Base-by-base conservation (phyloP, 2,797 vertebrate genomes). In the Aplochiton taeniatus region DNA sequence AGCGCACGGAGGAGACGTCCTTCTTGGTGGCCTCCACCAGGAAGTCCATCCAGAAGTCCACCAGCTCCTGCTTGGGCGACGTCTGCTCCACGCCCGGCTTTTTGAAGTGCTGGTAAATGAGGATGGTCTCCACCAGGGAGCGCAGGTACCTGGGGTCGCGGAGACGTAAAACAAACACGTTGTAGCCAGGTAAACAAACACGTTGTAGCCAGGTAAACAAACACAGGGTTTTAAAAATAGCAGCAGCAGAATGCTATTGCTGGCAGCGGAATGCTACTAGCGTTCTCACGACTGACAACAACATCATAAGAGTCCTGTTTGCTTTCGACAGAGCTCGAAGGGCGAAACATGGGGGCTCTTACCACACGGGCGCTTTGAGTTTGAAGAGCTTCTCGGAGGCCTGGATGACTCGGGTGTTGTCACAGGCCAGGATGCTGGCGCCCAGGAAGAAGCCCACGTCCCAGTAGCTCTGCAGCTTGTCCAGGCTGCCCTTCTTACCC, bases 1-100 rank as follows among this genome's bases (percentile, higher is more conserved):
- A 98, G 73, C 97, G 91, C 71, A 99, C 95, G 11, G 97, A 95
- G 55, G 96, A 95, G 31, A 98, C 93, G 48, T 98, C 93, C 66
- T 92, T 95, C 82, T 98, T 98, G 12, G 96, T 99, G 49, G 96
- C 93, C 78, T 99, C 97, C 11, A 98, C 96, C 74, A 98, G 84
- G 65, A 98, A 98, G 84, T 99, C 97, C 97, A 98, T 98, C 97
- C 97, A 99, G 83, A 99, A 99, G 85, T 98, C 96, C 77, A 99
- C 93, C 41, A 97, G 92, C 75, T 98, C 97, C 83, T 97, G 95
- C 71, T 92, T 97, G 66, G 93, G 88, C 0, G 79, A 83, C 4
- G 94, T 94, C 61, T 95, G 94, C 58, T 98, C 97, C 9, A 61
- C 49, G 47, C 89, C 79, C 14, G 94, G 86, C 74, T 98, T 98